Base-by-base conservation (phyloP, 2,888 invertebrate species). In the Athalia circularis region DNA sequence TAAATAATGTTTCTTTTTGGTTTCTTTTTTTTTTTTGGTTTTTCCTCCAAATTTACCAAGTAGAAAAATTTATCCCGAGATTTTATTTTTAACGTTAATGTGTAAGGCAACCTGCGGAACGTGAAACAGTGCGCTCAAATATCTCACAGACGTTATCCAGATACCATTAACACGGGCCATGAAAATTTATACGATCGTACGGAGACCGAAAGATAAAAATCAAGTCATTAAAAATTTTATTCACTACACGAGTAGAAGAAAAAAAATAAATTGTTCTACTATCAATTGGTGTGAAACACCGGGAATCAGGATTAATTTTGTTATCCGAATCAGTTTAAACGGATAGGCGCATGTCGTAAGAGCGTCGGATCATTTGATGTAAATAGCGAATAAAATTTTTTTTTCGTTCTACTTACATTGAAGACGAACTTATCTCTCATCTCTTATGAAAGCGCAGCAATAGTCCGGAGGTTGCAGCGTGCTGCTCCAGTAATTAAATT, bases 381-480 rank as follows among this genome's bases (percentile, higher is more conserved):
- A 29, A 29, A 29, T 29, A 29, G 29, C 29, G 29, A 29, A 0
- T 29, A 2, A 29, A 6, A 65, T 15, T 47, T 43, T 57, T 6
- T n/a, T n/a, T 45, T 57, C n/a, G n/a, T 43, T 43, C 48, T n/a
- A 87, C 87, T 88, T 80, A 88, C 87, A 77, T 80, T 79, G 64
- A 86, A 86, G 54, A 85, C 79, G 77, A 87, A 87, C 79, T 87
- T 88, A 78, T 88, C 86, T 76, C 86, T 81, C 87, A 87, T 87
- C 54, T 64, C 79, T 70, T 48, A 65, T 48, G 9, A 5, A 11
- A 59, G 5, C 65, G 54, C 52, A 54, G 29, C 11, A 65, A n/a
- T 11, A n/a, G 13, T 59, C 29, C 50, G 9, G 9, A 52, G 50
- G 5, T 29, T 11, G 29, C 52, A 29, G 29, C 52, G 52, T 29